phyloP scores from a whole-genome alignment of 2,888 invertebrate species.

The Campoplex nolae region DNA sequence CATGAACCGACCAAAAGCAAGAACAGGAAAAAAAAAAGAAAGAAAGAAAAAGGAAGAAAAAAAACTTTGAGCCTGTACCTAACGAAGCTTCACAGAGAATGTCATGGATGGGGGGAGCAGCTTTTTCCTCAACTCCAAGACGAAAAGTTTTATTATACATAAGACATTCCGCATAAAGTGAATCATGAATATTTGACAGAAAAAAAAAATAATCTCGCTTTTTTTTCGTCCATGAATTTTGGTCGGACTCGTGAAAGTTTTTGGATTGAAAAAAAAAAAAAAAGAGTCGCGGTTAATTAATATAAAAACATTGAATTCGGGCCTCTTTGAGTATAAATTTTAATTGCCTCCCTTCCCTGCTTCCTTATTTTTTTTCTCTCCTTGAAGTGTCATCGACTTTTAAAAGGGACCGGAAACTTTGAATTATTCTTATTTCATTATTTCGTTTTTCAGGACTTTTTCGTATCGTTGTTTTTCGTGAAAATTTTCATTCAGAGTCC shows the following conservation, averaged over 20 bases:
- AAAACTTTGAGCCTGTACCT: slow-evolving; percentile 10
- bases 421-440: neutral
- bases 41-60: neutral
- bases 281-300: neutral
- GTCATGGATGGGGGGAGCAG: neutral
- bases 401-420: neutral
- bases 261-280: neutral
- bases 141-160: slow-evolving; percentile 6
- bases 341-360: neutral
- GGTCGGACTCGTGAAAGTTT: neutral
- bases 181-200: slow-evolving; percentile 6
- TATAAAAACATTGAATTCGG: neutral
- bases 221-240: neutral
- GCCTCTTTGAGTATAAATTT: neutral
- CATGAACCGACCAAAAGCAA: slow-evolving; percentile 40
- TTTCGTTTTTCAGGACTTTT: no score
- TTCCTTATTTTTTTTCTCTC: neutral
- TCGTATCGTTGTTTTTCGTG: no score
- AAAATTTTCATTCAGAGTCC: neutral
- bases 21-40: neutral
- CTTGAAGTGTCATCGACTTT: neutral
- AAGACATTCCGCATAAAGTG: neutral
- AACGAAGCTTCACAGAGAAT: slow-evolving; percentile 30
- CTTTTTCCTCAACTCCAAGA: neutral
- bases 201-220: neutral